A percentile compares a stretch with the other conserved stretches of the same genome.
These are phyloP conservation scores for Tetragonula clypearis DNA, from an alignment of 1,140 invertebrate genomes.

Conservation along the genomic window DNA sequence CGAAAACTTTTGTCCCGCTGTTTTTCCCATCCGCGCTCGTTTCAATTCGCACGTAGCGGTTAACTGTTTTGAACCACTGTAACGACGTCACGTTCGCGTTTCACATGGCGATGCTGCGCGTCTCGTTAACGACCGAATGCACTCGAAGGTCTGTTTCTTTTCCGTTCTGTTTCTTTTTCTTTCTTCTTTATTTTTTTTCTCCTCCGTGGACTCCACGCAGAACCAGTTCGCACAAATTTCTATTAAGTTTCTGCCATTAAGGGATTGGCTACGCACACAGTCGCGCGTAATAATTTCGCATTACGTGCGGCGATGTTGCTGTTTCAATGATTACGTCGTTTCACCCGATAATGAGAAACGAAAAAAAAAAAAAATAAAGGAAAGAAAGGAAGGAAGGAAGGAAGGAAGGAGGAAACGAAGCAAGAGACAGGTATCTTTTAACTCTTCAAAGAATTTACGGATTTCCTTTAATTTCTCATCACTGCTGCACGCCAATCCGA, in stretches of 20 bases:
- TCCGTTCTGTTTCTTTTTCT: background rate
- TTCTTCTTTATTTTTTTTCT: background rate
- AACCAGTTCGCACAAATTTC: constrained; percentile 32
- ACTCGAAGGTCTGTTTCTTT: background rate
- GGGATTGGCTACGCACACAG: constrained; percentile 12
- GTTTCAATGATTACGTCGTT: constrained; percentile 40
- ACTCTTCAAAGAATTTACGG: background rate
- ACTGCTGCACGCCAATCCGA: constrained; percentile 7
- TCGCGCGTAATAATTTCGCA: constrained; percentile 29
- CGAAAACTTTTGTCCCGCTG: background rate
- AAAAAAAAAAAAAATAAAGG: background rate
- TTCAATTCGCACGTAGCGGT: background rate
- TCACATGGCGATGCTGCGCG: too few species aligned
- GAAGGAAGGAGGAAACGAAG: too few species aligned
- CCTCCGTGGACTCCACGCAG: background rate
- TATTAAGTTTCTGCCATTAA: constrained; percentile 51
- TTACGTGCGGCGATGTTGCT: constrained; percentile 4
- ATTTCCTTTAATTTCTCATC: constrained; percentile 32
- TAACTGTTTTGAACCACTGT: background rate
- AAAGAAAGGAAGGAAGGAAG: background rate
- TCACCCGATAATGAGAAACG: constrained; percentile 18
- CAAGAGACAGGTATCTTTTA: background rate
- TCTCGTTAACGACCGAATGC: constrained; percentile 16
- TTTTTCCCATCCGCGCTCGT: background rate
- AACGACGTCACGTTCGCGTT: background rate